Evolutionary conservation across 1,140 invertebrate species (phyloP), one percentile per base, ranked within the genome.

Genomic region (Hirudo medicinalis): DNA sequence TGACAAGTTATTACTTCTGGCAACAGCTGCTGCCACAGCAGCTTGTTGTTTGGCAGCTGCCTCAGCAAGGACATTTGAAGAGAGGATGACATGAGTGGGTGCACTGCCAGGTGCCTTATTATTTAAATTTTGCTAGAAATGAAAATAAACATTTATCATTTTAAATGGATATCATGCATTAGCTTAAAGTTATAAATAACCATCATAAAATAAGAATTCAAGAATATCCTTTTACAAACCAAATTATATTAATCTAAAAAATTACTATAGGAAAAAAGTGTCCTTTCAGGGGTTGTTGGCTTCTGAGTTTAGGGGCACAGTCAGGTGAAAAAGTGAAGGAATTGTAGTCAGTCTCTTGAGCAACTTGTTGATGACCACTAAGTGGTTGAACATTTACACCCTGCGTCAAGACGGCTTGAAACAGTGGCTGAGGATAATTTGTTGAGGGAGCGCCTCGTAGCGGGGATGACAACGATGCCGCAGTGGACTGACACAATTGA

Each of bases 381-480:
- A 13, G 57, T n/a, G 11, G 11, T 63, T 63, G 57, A 63, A n/a
- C 57, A 32, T 32, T 63, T 22, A 63, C 57, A 13, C 57, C 57
- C 57, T 63, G 57, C 19, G 29, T 22, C 57, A 63, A 32, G 1
- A 63, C 22, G 8, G 57, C 29, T 22, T n/a, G 57, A 22, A 63
- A 63, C 6, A 63, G 11, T 63, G 22, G 57, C 29, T n/a, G 57
- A 32, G 57, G 29, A 63, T 63, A 25, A n/a, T 63, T 63, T n/a
- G 57, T 22, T 20, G 57, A 63, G 57, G 57, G 29, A 63, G 22
- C 19, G 8, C 2, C 22, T 2, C 17, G 67, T 17, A 55, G 67
- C 73, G 72, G 54, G 73, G 76, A 27, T 63, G 75, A 54, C 71
- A 67, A 40, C 22, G 70, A 69, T 32, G 22, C 29, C 57, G 13